phyloP scores from a whole-genome alignment of 2,113 vertebrate species.

The Fregetta grallaria region DNA sequence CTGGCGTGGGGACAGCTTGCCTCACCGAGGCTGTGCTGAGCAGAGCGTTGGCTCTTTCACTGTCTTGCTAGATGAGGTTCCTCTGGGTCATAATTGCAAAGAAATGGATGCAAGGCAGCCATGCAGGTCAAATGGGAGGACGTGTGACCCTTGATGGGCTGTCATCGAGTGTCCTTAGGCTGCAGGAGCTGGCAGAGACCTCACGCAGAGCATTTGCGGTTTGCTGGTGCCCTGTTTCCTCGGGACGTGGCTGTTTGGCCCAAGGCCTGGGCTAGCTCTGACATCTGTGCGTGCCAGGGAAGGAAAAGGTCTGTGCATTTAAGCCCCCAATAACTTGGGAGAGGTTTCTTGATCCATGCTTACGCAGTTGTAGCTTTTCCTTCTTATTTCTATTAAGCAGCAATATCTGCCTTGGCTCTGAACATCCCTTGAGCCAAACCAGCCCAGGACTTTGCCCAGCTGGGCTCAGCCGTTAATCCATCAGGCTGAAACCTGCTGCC shows the following conservation, averaged over 20 bases:
- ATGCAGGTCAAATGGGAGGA: not conserved
- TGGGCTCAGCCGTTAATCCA: constrained; percentile 11
- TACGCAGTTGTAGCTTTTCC: not conserved
- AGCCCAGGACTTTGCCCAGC: constrained; percentile 1
- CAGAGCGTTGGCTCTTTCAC: not conserved
- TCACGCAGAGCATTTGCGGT: not conserved
- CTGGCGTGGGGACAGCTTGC: not conserved
- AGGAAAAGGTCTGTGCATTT: rapidly evolving
- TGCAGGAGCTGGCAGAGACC: not conserved
- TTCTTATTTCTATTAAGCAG: constrained; percentile 4
- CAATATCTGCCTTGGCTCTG: constrained; percentile 27
- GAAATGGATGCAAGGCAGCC: not conserved
- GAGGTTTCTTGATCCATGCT: not conserved
- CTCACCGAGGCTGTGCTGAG: rapidly evolving
- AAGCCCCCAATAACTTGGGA: not conserved
- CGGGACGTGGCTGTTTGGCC: not conserved
- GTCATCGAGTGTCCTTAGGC: not conserved
- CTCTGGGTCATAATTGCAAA: not conserved
- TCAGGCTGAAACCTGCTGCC: not conserved
- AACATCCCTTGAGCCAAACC: not conserved
- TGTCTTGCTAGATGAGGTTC: not conserved
- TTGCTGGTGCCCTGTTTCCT: not conserved
- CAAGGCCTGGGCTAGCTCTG: not conserved
- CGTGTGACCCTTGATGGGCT: not conserved
- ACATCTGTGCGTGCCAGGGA: not conserved